These are phyloP conservation scores for Agriopis leucophaearia DNA, from an alignment of 2,888 invertebrate genomes.

Conservation along the genomic window DNA sequence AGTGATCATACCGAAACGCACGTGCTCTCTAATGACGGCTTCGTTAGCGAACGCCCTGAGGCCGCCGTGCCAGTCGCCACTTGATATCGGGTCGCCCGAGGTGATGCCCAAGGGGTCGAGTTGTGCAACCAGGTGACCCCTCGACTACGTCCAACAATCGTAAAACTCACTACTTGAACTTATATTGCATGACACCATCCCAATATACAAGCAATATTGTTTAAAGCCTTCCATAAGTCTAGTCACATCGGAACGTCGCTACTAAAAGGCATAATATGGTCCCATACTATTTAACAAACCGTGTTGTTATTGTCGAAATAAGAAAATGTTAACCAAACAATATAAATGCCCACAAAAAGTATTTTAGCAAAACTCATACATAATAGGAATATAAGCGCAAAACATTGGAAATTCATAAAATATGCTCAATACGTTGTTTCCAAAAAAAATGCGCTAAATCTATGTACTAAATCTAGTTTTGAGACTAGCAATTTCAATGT, in stretches of 20 bases:
- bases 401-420: constrained; percentile 32
- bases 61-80: constrained; percentile 82
- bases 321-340: constrained; percentile 31
- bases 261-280: constrained; percentile 13
- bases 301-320: constrained; percentile 19
- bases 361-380: constrained; percentile 31
- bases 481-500: constrained; percentile 81
- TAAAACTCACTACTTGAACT: constrained; percentile 47
- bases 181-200: constrained; percentile 41
- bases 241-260: neutral
- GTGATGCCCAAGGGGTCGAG: constrained; percentile 97
- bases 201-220: constrained; percentile 19
- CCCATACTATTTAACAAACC: neutral
- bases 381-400: constrained; percentile 45
- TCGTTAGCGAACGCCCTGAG: constrained; percentile 83
- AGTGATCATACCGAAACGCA: constrained; percentile 83
- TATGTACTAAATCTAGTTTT: constrained; percentile 55
- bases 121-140: constrained; percentile 97
- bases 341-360: constrained; percentile 29
- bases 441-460: constrained; percentile 31
- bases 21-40: constrained; percentile 84
- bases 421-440: constrained; percentile 17
- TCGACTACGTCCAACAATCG: constrained; percentile 88
- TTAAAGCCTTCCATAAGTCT: constrained; percentile 8
- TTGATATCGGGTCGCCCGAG: constrained; percentile 88